Evolutionary conservation across 2,888 invertebrate species (phyloP).

Genomic region (Callyntrura sp.): DNA sequence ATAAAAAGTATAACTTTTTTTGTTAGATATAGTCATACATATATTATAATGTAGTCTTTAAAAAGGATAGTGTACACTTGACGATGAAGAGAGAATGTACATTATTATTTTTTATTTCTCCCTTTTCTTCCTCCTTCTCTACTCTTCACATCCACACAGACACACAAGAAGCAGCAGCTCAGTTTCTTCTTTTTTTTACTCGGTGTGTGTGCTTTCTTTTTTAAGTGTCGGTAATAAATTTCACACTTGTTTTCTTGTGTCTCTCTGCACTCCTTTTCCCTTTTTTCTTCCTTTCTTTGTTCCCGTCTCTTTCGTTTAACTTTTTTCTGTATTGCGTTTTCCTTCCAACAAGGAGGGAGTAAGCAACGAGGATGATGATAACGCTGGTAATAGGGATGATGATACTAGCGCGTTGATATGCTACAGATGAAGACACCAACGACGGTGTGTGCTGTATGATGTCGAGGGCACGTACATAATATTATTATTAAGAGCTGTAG

Average conservation of each 20-base stretch:
- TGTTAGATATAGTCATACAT: neutral
- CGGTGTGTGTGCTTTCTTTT: slow-evolving; percentile 62
- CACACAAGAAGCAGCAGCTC: neutral
- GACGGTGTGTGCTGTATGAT: slow-evolving; percentile 8
- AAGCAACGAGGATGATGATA: slow-evolving; percentile 11
- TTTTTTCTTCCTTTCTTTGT: slow-evolving; percentile 56
- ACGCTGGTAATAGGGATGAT: slow-evolving; percentile 27
- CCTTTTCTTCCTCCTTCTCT: slow-evolving; percentile 47
- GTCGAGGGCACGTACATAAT: neutral
- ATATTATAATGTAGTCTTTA: no score
- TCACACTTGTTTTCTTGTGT: slow-evolving; percentile 79
- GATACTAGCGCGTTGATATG: slow-evolving; percentile 42
- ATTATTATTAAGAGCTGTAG: slow-evolving; percentile 7
- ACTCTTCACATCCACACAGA: neutral
- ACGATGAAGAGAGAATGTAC: slow-evolving; percentile 30
- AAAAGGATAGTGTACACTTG: slow-evolving; percentile 61
- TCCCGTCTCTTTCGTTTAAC: slow-evolving; percentile 68
- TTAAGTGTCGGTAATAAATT: slow-evolving; percentile 79
- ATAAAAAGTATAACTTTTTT: slow-evolving; percentile 5
- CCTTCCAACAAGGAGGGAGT: neutral
- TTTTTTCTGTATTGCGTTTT: neutral
- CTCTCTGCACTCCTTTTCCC: slow-evolving; percentile 73
- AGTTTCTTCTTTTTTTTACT: slow-evolving; percentile 42
- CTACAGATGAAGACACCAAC: neutral
- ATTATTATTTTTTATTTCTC: slow-evolving; percentile 50